Base-by-base conservation (phyloP, 1,140 invertebrate species). In the Panagrolaimus sp. region DNA sequence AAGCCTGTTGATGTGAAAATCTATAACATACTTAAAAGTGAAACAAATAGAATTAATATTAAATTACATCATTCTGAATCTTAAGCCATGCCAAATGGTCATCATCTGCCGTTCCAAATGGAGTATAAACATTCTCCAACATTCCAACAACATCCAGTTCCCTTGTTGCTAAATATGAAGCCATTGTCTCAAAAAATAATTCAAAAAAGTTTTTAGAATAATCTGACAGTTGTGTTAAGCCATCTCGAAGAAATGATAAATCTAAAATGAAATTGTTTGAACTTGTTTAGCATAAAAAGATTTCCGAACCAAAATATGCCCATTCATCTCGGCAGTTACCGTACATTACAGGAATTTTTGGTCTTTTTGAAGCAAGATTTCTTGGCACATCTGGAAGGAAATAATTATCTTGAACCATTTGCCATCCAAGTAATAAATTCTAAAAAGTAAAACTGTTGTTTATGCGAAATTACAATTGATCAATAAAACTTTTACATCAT, bases 271-370 rank as follows among this genome's bases (percentile, higher is more conserved):
- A 57, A 25, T 3, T n/a, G n/a, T n/a, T n/a, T n/a, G n/a, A n/a
- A n/a, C n/a, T n/a, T n/a, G n/a, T n/a, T n/a, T n/a, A n/a, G n/a
- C n/a, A n/a, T n/a, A n/a, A n/a, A n/a, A n/a, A n/a, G n/a, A n/a
- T n/a, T n/a, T n/a, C n/a, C n/a, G n/a, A n/a, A 16, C 51, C 8
- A 57, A 57, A 20, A 25, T 57, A 57, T n/a, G 51, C 11, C 9
- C 20, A 57, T 57, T 57, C 51, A 57, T 57, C 51, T 5, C 27
- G 51, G n/a, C 51, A 57, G 20, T 20, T 57, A 2, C 51, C 51
- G 16, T 57, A 57, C 51, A 57, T 57, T 23, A 27, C 27, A n/a
- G 51, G 51, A 25, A 57, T 16, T 57, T 23, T 57, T 11, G 51
- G 20, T 5, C 51, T 5, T 11, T 2, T 57, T 25, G 20, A 25